Evolutionary conservation across 2,888 invertebrate species (phyloP).

Genomic region (Agrochola macilenta): DNA sequence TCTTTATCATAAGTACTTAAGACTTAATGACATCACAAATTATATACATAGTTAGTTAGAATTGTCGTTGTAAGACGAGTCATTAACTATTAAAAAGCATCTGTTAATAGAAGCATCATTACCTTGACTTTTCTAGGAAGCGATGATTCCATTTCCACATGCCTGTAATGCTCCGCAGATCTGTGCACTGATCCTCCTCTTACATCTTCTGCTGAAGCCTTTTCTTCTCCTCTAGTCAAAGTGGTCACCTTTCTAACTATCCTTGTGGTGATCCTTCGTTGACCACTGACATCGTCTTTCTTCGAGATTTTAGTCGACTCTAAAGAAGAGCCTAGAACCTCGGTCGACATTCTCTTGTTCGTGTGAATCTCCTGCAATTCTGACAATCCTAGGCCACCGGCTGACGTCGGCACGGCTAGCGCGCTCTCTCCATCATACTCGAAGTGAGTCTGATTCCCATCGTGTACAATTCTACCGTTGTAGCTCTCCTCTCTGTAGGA

Average conservation of each 20-base stretch:
- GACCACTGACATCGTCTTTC: constrained; percentile 93
- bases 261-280: constrained; percentile 95
- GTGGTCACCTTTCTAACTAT: constrained; percentile 97
- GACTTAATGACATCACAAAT: constrained; percentile 23
- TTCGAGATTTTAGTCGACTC: constrained; percentile 96
- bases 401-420: constrained; percentile 84
- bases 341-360: constrained; percentile 95
- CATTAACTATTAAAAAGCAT: constrained; percentile 19
- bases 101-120: constrained; percentile 68
- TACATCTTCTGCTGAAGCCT: constrained; percentile 93
- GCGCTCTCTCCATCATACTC: constrained; percentile 88
- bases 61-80: constrained; percentile 10
- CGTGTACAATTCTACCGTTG: constrained; percentile 86
- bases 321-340: constrained; percentile 95
- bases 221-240: constrained; percentile 96
- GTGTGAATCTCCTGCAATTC: constrained; percentile 95
- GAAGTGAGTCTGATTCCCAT: constrained; percentile 89
- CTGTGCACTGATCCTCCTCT: constrained; percentile 91
- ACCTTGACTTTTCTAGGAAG: constrained; percentile 95
- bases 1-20: constrained; percentile 16
- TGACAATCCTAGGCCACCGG: constrained; percentile 86
- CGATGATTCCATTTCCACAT: constrained; percentile 89
- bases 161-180: constrained; percentile 90
- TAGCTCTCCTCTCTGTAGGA: constrained; percentile 86
- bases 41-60: constrained; percentile 22